These are phyloP conservation scores for Diplogasteroides magnus DNA, from an alignment of 1,140 invertebrate genomes.

Conservation along the genomic window DNA sequence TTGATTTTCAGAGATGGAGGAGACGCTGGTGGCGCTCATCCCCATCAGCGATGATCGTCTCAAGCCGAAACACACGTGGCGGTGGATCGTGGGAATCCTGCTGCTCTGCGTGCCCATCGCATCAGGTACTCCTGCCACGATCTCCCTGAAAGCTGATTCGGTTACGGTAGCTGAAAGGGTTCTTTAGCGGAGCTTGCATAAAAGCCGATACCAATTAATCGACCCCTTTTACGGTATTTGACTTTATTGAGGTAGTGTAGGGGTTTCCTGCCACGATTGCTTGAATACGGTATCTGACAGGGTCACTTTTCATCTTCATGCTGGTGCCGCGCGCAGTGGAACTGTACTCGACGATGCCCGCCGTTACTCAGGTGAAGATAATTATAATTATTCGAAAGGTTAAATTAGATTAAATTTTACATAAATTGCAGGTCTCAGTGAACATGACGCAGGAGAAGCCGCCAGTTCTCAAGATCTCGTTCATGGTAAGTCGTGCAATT, in stretches of 20 bases:
- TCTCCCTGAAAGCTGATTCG: too few relatives aligned
- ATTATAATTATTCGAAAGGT: background rate
- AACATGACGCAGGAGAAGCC: too few relatives aligned
- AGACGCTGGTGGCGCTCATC: conserved; percentile 56
- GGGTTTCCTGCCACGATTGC: too few relatives aligned
- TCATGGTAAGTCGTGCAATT: conserved; percentile 29
- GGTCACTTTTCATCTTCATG: conserved; percentile 30
- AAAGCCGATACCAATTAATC: too few relatives aligned
- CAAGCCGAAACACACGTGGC: conserved; percentile 55
- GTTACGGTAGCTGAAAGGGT: too few relatives aligned
- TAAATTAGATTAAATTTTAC: background rate
- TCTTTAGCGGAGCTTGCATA: too few relatives aligned
- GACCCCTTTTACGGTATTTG: too few relatives aligned
- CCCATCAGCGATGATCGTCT: conserved; percentile 55
- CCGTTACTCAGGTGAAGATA: too few relatives aligned
- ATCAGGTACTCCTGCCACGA: too few relatives aligned
- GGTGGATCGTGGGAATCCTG: conserved; percentile 13
- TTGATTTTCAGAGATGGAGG: conserved; percentile 48
- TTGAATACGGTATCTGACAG: too few relatives aligned
- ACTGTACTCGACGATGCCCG: conserved; percentile 2
- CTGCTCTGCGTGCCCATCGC: conserved; percentile 19
- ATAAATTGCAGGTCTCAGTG: too few relatives aligned
- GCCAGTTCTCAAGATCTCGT: conserved; percentile 20
- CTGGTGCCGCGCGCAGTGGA: conserved; percentile 29
- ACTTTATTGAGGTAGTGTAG: too few relatives aligned